Percentiles rank a stretch among this genome's conserved stretches.
phyloP scores from a whole-genome alignment of 2,113 vertebrate species.

The Physeter macrocephalus region DNA sequence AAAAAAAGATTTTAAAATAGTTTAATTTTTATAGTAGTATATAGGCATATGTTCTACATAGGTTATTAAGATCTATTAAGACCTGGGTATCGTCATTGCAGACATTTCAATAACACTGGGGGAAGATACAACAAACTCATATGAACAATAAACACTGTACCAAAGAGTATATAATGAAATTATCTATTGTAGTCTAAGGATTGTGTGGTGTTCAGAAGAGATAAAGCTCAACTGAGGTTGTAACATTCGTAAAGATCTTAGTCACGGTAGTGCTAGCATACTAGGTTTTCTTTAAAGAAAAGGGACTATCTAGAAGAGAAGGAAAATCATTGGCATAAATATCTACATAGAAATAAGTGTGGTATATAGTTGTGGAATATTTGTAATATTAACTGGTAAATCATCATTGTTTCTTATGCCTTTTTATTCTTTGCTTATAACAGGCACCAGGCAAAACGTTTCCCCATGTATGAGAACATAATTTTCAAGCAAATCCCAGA shows the following conservation, averaged over 20 bases:
- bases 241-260: background rate
- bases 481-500: constrained; percentile 50
- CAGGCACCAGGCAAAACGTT: background rate
- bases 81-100: background rate
- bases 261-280: background rate
- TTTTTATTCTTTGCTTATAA: background rate
- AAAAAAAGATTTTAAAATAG: background rate
- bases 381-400: background rate
- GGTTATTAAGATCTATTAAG: background rate
- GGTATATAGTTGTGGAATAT: background rate
- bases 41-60: background rate
- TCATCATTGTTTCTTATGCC: background rate
- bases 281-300: background rate
- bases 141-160: background rate
- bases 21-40: background rate
- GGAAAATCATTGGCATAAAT: background rate
- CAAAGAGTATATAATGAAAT: background rate
- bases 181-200: background rate
- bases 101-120: background rate
- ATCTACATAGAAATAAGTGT: background rate
- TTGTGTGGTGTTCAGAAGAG: background rate
- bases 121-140: background rate
- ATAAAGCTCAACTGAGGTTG: background rate
- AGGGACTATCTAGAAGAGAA: background rate
- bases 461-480: background rate